Conservation (phyloP, 2,113 vertebrate genomes). For the Haemorhous mexicanus region DNA sequence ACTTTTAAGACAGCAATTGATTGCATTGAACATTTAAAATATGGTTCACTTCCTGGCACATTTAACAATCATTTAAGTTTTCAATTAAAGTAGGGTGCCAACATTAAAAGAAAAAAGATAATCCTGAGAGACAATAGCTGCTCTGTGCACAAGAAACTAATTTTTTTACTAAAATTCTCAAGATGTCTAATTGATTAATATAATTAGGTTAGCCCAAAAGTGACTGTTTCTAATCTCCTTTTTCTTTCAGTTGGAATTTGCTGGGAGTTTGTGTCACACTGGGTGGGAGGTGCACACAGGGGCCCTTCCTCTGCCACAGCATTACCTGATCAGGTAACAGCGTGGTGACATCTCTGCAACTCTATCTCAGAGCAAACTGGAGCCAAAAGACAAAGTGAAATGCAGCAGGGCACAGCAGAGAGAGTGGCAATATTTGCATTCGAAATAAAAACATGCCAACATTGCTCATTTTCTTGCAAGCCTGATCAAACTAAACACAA, state of each 20-base stretch:
- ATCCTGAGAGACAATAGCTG: neutral
- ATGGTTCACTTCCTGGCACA: neutral
- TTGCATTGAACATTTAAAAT: neutral
- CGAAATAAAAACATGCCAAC: slow-evolving; percentile 16
- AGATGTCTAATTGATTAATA: neutral
- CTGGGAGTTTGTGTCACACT: neutral
- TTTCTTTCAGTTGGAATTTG: neutral
- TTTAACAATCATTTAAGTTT: slow-evolving; percentile 11
- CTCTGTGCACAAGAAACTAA: neutral
- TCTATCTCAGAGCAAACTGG: neutral
- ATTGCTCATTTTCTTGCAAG: neutral
- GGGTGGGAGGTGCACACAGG: neutral
- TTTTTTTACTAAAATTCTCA: neutral
- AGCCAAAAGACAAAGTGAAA: neutral
- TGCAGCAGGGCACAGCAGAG: neutral
- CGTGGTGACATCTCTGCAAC: neutral
- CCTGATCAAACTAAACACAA: neutral
- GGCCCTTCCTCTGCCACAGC: neutral
- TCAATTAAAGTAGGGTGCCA: slow-evolving; percentile 2
- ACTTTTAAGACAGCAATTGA: slow-evolving; percentile 3
- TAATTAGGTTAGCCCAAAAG: neutral
- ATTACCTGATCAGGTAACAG: neutral
- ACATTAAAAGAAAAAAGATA: neutral
- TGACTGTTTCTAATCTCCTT: neutral
- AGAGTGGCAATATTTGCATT: neutral